Evolutionary conservation across 2,113 vertebrate genomes (phyloP), one percentile per base, ranked within the genome.

Genomic region (Delphinapterus leucas): DNA sequence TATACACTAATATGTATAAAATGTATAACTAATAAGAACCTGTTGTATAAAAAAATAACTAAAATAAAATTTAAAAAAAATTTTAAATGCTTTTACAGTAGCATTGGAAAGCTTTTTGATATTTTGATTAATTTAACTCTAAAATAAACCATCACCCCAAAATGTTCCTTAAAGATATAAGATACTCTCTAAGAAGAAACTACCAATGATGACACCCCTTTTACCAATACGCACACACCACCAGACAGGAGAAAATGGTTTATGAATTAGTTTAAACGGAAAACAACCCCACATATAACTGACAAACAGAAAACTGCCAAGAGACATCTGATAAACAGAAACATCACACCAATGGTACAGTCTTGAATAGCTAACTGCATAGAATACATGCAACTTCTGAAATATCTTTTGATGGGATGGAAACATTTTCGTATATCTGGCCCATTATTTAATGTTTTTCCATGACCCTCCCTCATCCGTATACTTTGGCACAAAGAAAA

Each of bases 201-300:
- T 26, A 83, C 79, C 94, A 95, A 67, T 1, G 9, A 77, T 14
- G 4, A 60, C 63, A 55, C 80, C 67, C 25, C 82, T 96, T 96
- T 96, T 96, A 83, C 68, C 86, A 67, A 80, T 2, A 65, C 5
- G 58, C 25, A 55, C 28, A 79, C 68, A 41, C 80, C 90, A 83
- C 18, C 33, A 95, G 85, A 55, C 74, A 67, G 9, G 44, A 93
- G 88, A 97, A 60, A 26, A 61, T 21, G 91, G 88, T 68, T 82
- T 68, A 58, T 26, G 8, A 86, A 70, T 33, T 93, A 74, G 28
- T 90, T 97, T 93, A 98, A 96, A 96, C 3, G 60, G 91, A 93
- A 98, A 97, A 96, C 81, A 96, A 97, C 79, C 33, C 12, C 96
- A 88, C 80, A 65, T n/a, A 90, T 28, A 95, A 92, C 67, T 60